These are phyloP conservation scores for Trachelus tabidus DNA, from an alignment of 2,888 invertebrate species.

Conservation along the genomic window DNA sequence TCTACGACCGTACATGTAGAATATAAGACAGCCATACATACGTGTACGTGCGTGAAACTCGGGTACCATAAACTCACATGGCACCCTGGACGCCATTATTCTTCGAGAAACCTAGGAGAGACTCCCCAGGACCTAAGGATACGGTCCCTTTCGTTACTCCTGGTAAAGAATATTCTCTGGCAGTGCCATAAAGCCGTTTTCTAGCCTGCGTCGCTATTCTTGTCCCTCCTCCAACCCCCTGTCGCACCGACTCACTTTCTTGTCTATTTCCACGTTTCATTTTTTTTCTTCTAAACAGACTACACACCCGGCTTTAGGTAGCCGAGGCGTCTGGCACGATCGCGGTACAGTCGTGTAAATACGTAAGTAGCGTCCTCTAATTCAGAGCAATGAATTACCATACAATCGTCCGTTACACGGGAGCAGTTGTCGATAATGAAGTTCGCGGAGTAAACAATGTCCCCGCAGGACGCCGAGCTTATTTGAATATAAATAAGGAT, in stretches of 20 bases:
- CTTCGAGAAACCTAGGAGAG: slow-evolving; percentile 12
- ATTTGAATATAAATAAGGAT: slow-evolving; percentile 6
- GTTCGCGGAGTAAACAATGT: not conserved
- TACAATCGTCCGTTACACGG: not conserved
- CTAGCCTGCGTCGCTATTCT: not conserved
- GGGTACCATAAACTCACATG: slow-evolving; percentile 27
- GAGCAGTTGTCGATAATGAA: not conserved
- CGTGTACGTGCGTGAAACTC: slow-evolving; percentile 6
- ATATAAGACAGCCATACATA: not conserved
- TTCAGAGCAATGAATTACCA: slow-evolving; percentile 5
- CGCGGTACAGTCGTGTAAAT: not conserved
- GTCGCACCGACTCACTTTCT: not conserved
- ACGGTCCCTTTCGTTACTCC: not conserved
- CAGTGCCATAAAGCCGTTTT: slow-evolving; percentile 14
- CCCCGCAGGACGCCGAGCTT: slow-evolving; percentile 4
- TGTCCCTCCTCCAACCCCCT: not conserved
- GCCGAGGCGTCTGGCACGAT: not conserved
- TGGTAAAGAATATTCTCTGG: slow-evolving; percentile 12
- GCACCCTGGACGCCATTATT: slow-evolving; percentile 31
- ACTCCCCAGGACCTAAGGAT: not conserved
- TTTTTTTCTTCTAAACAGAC: not conserved
- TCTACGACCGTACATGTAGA: not conserved
- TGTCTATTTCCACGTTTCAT: not conserved
- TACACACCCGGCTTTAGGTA: not conserved
- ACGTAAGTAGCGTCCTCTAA: not conserved